Evolutionary conservation across 1,140 invertebrate species (phyloP).

Genomic region (Thalassaphorura encarpata): DNA sequence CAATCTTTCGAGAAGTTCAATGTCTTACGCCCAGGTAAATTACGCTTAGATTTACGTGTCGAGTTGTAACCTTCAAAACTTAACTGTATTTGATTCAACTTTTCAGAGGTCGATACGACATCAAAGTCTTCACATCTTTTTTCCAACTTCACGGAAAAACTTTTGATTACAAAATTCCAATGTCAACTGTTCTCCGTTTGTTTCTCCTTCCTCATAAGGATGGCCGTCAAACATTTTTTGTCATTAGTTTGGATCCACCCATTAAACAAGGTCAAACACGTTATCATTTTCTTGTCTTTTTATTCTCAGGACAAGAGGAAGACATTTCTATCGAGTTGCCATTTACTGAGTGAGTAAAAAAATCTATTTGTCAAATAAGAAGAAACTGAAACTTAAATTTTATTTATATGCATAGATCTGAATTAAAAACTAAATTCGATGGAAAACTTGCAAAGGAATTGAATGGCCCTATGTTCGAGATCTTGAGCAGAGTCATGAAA

Average conservation of each 20-base stretch:
- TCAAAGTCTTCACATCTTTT: constrained; percentile 95
- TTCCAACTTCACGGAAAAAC: constrained; percentile 99
- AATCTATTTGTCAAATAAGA: background rate
- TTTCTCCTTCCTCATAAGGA: constrained; percentile 97
- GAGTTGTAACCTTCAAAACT: background rate
- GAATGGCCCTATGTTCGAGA: background rate
- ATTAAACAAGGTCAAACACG: constrained; percentile 99
- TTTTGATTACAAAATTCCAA: constrained; percentile 99
- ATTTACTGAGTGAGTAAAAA: constrained; percentile 64
- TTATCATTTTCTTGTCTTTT: constrained; percentile 86
- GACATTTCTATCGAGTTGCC: constrained; percentile 87
- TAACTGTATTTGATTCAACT: constrained; percentile 33
- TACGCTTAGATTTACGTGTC: constrained; percentile 28
- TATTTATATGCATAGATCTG: too few species aligned
- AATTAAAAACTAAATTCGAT: too few species aligned
- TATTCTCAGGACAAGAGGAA: constrained; percentile 79
- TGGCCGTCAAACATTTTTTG: constrained; percentile 95
- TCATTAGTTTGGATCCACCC: constrained; percentile 93
- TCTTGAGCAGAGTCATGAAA: background rate
- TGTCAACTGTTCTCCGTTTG: constrained; percentile 85
- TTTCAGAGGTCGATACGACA: constrained; percentile 95
- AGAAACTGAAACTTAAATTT: too few species aligned
- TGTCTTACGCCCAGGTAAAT: constrained; percentile 98
- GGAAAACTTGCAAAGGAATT: background rate
- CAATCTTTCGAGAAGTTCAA: constrained; percentile 91